These are phyloP conservation scores for Silurus meridionalis DNA, from an alignment of 2,113 vertebrate species.

Conservation along the genomic window DNA sequence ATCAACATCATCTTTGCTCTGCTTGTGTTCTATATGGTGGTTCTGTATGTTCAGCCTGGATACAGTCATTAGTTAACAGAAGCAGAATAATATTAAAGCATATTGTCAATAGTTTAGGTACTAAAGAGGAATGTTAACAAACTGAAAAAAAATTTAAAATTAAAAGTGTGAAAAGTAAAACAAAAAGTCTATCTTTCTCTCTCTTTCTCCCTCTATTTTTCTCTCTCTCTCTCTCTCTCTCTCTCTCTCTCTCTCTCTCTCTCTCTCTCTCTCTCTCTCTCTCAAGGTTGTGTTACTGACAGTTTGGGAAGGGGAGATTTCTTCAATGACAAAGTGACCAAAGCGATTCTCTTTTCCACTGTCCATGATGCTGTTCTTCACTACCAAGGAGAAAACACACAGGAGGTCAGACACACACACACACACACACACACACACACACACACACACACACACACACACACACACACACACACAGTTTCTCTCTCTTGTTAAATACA, in stretches of 20 bases:
- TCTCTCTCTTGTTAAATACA: not conserved
- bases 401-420: constrained; percentile 44
- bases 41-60: too few species aligned
- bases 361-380: constrained; percentile 80
- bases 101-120: too few species aligned
- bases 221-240: not conserved
- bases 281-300: constrained; percentile 71
- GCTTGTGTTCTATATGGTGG: too few species aligned
- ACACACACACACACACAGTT: not conserved
- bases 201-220: not conserved
- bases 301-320: constrained; percentile 83
- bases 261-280: not conserved
- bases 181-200: not conserved
- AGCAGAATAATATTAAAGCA: too few species aligned
- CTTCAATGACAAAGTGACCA: constrained; percentile 82
- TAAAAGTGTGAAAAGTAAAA: too few species aligned
- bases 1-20: too few species aligned
- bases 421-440: constrained; percentile 20
- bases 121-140: too few species aligned
- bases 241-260: not conserved
- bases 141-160: too few species aligned
- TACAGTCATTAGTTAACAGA: too few species aligned
- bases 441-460: not conserved
- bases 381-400: constrained; percentile 48
- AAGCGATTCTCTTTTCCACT: constrained; percentile 80